Conservation (phyloP, 2,113 vertebrate species). For the Notothenia rossii region DNA sequence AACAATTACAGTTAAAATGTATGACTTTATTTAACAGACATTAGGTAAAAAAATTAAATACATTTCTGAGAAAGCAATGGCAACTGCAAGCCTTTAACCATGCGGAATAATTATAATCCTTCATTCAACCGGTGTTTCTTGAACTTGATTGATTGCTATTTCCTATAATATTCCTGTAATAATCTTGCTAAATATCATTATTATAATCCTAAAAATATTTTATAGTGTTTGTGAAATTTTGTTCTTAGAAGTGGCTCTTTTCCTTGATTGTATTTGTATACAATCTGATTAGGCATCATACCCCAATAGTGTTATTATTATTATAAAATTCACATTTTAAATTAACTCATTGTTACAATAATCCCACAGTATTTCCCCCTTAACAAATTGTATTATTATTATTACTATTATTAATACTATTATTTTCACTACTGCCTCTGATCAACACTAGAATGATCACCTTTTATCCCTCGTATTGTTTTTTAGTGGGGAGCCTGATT, state of each 20-base stretch:
- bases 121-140: neutral
- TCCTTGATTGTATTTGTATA: neutral
- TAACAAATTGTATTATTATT: conserved; percentile 6
- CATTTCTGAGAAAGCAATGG: neutral
- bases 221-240: neutral
- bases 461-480: conserved; percentile 5
- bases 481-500: conserved; percentile 26
- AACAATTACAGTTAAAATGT: neutral
- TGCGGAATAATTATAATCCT: neutral
- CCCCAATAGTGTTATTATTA: neutral
- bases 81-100: neutral
- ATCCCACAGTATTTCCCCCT: neutral
- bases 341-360: neutral
- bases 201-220: neutral
- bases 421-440: neutral
- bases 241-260: neutral
- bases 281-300: neutral
- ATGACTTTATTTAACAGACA: conserved; percentile 43
- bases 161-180: neutral
- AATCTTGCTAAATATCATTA: neutral
- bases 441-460: neutral
- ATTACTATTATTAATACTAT: conserved; percentile 18
- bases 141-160: neutral
- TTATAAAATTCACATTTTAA: neutral
- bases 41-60: neutral